Conservation (phyloP, 1,140 invertebrate species). For the Papilio aristodemus region DNA sequence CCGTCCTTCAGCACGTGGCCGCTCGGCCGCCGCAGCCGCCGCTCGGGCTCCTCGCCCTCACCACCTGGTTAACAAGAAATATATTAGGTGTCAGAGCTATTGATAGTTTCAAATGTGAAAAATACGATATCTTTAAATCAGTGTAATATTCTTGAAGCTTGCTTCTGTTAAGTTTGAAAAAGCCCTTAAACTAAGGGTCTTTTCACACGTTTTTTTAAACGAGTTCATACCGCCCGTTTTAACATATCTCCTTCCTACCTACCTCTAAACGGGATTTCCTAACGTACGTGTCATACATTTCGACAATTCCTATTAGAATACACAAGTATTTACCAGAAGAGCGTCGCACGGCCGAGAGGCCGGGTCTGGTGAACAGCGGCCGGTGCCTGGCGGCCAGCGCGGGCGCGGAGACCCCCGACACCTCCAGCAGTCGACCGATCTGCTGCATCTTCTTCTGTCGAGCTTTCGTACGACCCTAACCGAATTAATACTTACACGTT, state of each 20-base stretch:
- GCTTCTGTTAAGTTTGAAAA: too few species aligned
- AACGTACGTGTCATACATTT: too few species aligned
- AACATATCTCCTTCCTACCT: too few species aligned
- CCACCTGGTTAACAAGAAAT: constrained; percentile 51
- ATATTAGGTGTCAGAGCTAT: too few species aligned
- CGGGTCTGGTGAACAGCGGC: constrained; percentile 61
- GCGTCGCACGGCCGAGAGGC: constrained; percentile 56
- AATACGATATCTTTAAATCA: too few species aligned
- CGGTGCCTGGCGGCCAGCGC: constrained; percentile 60
- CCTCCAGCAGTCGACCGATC: constrained; percentile 94
- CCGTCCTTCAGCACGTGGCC: constrained; percentile 81
- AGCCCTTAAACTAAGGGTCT: too few species aligned
- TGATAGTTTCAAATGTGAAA: too few species aligned
- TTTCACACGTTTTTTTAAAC: too few species aligned
- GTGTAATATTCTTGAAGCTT: too few species aligned
- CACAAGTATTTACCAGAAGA: constrained; percentile 58
- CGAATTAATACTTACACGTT: not conserved
- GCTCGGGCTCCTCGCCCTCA: constrained; percentile 57
- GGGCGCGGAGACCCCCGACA: constrained; percentile 84
- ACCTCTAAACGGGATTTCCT: too few species aligned
- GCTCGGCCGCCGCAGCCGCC: constrained; percentile 69
- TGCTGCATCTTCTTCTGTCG: constrained; percentile 97
- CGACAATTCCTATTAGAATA: too few species aligned
- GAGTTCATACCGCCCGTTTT: too few species aligned
- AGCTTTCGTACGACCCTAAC: constrained; percentile 93